Percentiles rank a stretch among this genome's conserved stretches.
phyloP scores from a whole-genome alignment of 2,888 invertebrate species.

The Lutraria lutraria region DNA sequence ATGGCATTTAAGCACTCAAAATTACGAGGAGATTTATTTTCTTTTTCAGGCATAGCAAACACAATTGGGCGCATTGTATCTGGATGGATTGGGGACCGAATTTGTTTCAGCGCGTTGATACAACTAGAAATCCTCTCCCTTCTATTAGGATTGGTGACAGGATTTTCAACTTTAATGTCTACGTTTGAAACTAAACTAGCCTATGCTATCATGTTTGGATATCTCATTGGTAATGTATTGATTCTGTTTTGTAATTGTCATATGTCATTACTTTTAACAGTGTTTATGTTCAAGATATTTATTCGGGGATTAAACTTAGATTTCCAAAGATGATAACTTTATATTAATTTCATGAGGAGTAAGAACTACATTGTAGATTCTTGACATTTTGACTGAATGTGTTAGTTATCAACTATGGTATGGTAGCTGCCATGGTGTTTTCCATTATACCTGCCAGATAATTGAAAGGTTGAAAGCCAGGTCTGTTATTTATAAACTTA shows the following conservation, averaged over 20 bases:
- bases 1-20: too few relatives aligned
- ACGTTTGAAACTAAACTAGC: slow-evolving; percentile 45
- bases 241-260: neutral
- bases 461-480: too few relatives aligned
- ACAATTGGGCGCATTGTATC: slow-evolving; percentile 47
- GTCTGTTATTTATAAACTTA: too few relatives aligned
- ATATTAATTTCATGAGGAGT: too few relatives aligned
- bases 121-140: slow-evolving; percentile 21
- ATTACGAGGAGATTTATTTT: too few relatives aligned
- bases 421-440: too few relatives aligned
- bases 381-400: too few relatives aligned
- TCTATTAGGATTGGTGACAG: slow-evolving; percentile 36
- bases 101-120: slow-evolving; percentile 42
- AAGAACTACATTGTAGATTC: too few relatives aligned
- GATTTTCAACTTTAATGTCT: slow-evolving; percentile 30
- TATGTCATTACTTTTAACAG: neutral
- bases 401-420: too few relatives aligned
- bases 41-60: slow-evolving; percentile 56
- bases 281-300: neutral
- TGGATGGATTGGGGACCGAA: slow-evolving; percentile 54
- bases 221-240: slow-evolving; percentile 45
- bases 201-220: slow-evolving; percentile 48
- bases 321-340: too few relatives aligned
- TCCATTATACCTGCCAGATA: too few relatives aligned
- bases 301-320: too few relatives aligned